Conservation (phyloP, 2,797 vertebrate genomes). For the Xenopus petersii region DNA sequence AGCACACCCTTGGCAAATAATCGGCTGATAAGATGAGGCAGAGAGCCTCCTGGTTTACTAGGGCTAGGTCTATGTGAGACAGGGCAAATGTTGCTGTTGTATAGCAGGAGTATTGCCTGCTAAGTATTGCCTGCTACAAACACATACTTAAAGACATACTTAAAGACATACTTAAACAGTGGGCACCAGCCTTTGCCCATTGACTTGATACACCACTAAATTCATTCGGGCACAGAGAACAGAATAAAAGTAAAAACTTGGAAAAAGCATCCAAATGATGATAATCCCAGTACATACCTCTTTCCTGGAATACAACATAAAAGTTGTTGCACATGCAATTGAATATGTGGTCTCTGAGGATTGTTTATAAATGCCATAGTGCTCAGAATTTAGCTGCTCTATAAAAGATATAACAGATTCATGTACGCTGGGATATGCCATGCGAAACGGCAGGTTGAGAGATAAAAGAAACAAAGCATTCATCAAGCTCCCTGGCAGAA, state of each 20-base stretch:
- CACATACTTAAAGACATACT: too few species aligned
- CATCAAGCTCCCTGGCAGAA: slow-evolving; percentile 76
- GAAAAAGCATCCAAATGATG: background rate
- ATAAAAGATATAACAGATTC: slow-evolving; percentile 84
- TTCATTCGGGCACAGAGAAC: too few species aligned
- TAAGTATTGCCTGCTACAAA: too few species aligned
- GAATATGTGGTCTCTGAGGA: slow-evolving; percentile 72
- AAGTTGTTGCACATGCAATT: slow-evolving; percentile 84
- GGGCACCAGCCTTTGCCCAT: too few species aligned
- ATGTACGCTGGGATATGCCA: slow-evolving; percentile 79
- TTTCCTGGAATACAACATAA: slow-evolving; percentile 75
- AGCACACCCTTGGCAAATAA: too few species aligned
- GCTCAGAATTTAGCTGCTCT: slow-evolving; percentile 86
- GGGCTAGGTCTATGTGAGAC: too few species aligned
- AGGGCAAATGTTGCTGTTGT: too few species aligned
- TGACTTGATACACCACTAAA: too few species aligned
- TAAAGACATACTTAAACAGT: too few species aligned
- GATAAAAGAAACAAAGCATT: slow-evolving; percentile 80
- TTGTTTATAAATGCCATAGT: slow-evolving; percentile 78
- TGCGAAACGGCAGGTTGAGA: slow-evolving; percentile 79
- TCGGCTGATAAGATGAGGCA: too few species aligned
- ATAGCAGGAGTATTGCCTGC: too few species aligned
- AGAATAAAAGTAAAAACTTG: background rate
- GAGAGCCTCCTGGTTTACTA: too few species aligned
- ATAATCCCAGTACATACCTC: slow-evolving; percentile 70